A percentile compares a stretch with the other conserved stretches of the same genome.
phyloP scores from a whole-genome alignment of 2,888 invertebrate genomes.

The Thymelicus lineola region DNA sequence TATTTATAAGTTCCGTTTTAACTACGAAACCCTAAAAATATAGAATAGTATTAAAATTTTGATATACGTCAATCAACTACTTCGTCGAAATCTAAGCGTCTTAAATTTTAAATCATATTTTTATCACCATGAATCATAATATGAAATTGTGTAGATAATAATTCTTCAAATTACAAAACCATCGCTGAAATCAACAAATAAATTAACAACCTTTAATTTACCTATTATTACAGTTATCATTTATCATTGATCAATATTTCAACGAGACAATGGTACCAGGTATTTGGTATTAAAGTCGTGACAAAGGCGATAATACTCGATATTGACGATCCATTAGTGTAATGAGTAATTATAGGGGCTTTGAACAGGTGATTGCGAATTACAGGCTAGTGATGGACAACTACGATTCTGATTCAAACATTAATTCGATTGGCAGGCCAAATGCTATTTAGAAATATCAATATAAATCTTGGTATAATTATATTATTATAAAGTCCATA shows the following conservation, averaged over 20 bases:
- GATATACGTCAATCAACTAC: too few species aligned
- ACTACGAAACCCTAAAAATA: too few species aligned
- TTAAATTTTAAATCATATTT: too few species aligned
- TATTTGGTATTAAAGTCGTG: constrained; percentile 59
- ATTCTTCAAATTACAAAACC: neutral
- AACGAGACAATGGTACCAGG: constrained; percentile 34
- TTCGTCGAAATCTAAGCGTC: too few species aligned
- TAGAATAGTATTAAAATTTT: too few species aligned
- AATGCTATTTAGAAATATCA: too few species aligned
- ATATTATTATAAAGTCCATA: too few species aligned
- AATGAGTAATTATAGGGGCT: constrained; percentile 72
- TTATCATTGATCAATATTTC: constrained; percentile 31
- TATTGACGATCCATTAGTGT: constrained; percentile 72
- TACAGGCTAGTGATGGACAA: constrained; percentile 31
- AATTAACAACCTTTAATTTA: constrained; percentile 20
- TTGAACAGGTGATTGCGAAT: constrained; percentile 57
- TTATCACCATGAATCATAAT: neutral
- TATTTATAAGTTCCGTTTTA: too few species aligned
- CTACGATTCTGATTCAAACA: neutral
- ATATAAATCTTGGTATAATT: too few species aligned
- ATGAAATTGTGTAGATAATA: neutral
- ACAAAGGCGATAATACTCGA: constrained; percentile 62
- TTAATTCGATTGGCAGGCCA: neutral
- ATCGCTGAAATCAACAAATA: constrained; percentile 19
- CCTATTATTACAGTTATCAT: constrained; percentile 28